These are phyloP conservation scores for Tyrannus savana DNA, from an alignment of 2,113 vertebrate species.

Conservation along the genomic window DNA sequence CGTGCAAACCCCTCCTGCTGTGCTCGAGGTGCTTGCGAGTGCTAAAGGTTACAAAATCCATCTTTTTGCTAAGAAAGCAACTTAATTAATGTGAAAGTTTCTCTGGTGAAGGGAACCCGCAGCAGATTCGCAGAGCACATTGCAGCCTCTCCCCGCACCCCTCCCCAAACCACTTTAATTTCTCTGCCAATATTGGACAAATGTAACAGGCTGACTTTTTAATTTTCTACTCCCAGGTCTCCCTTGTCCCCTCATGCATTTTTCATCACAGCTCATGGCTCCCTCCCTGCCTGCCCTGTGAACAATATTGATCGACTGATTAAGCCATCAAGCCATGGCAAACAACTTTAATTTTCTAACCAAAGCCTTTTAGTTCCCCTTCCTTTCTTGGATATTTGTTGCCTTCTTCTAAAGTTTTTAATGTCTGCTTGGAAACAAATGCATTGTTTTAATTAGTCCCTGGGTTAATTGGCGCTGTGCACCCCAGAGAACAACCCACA, in stretches of 20 bases:
- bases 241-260: constrained; percentile 81
- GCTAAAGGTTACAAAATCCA: constrained; percentile 61
- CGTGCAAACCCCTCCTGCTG: not conserved
- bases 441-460: not conserved
- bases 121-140: not conserved
- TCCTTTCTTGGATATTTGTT: not conserved
- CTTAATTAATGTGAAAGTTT: constrained; percentile 23
- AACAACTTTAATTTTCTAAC: constrained; percentile 79
- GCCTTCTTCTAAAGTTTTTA: not conserved
- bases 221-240: constrained; percentile 78
- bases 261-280: constrained; percentile 77
- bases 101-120: not conserved
- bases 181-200: constrained; percentile 79
- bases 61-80: constrained; percentile 53
- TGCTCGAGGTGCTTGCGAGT: not conserved
- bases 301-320: constrained; percentile 84
- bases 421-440: not conserved
- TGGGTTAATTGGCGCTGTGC: not conserved
- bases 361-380: constrained; percentile 25
- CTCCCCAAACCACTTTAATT: constrained; percentile 56
- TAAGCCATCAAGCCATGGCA: constrained; percentile 87
- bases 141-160: not conserved
- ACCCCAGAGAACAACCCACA: not conserved
- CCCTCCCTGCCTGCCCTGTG: constrained; percentile 63
- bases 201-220: constrained; percentile 77